Evolutionary conservation across 2,888 invertebrate genomes (phyloP).

Genomic region (Achlya flavicornis): DNA sequence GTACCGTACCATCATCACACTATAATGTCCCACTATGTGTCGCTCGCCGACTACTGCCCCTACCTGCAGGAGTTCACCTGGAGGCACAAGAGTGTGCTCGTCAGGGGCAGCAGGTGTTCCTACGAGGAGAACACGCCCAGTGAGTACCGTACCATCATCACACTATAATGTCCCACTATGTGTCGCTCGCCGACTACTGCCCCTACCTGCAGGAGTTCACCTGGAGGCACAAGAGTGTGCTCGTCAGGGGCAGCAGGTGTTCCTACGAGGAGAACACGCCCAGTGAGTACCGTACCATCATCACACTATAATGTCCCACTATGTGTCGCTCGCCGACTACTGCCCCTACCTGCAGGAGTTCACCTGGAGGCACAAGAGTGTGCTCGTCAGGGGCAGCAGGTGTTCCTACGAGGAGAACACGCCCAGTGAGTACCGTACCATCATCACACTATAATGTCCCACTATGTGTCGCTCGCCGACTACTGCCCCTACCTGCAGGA

Average conservation of each 20-base stretch:
- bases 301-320: too few relatives aligned
- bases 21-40: too few relatives aligned
- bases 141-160: slow-evolving; percentile 79
- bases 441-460: too few relatives aligned
- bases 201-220: slow-evolving; percentile 99
- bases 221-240: slow-evolving; percentile 94
- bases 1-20: slow-evolving; percentile 57
- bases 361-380: slow-evolving; percentile 95
- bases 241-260: slow-evolving; percentile 97
- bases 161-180: too few relatives aligned
- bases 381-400: slow-evolving; percentile 96
- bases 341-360: slow-evolving; percentile 99
- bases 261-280: slow-evolving; percentile 96
- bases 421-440: slow-evolving; percentile 87
- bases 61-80: slow-evolving; percentile 99
- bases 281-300: slow-evolving; percentile 84
- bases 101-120: slow-evolving; percentile 96
- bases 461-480: slow-evolving; percentile 97
- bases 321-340: slow-evolving; percentile 97
- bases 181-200: slow-evolving; percentile 97
- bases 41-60: slow-evolving; percentile 97
- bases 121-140: slow-evolving; percentile 96
- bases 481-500: slow-evolving; percentile 99
- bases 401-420: slow-evolving; percentile 96
- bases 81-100: slow-evolving; percentile 94